Conservation (phyloP, 2,797 vertebrate species). For the Tamandua tetradactyla region DNA sequence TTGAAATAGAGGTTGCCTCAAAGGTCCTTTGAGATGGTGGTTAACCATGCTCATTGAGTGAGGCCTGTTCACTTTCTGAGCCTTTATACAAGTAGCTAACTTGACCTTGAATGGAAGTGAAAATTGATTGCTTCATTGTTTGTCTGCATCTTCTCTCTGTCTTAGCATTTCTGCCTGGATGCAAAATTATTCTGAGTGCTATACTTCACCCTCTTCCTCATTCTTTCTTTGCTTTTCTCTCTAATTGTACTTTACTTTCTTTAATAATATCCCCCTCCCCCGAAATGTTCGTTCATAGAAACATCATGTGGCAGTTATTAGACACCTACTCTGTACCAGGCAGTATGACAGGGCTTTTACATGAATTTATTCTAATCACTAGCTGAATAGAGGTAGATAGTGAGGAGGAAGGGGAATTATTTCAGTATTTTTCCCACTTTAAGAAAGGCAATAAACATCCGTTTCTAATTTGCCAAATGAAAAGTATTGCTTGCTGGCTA, state of each 20-base stretch:
- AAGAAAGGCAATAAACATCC: conserved; percentile 42
- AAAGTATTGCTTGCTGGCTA: conserved; percentile 25
- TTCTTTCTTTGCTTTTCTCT: not conserved
- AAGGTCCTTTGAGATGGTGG: not conserved
- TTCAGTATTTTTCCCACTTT: conserved; percentile 7
- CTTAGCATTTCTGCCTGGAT: not conserved
- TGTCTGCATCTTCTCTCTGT: not conserved
- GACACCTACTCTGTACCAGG: not conserved
- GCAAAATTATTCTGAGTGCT: not conserved
- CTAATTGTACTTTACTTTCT: not conserved
- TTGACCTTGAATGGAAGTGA: not conserved
- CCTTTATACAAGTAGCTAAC: not conserved
- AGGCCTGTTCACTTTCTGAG: not conserved
- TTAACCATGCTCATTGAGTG: not conserved
- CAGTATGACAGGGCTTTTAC: not conserved
- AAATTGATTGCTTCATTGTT: not conserved
- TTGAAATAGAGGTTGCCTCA: not conserved
- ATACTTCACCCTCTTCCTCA: not conserved
- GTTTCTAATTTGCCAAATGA: conserved; percentile 24
- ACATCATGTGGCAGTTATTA: not conserved
- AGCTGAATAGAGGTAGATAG: not conserved
- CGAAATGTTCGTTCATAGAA: conserved; percentile 26
- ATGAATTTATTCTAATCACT: conserved; percentile 30
- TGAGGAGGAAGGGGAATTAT: not conserved
- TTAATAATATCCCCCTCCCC: not conserved